Conservation (phyloP, 1,140 invertebrate genomes). For the Drosophila kohkoa region DNA sequence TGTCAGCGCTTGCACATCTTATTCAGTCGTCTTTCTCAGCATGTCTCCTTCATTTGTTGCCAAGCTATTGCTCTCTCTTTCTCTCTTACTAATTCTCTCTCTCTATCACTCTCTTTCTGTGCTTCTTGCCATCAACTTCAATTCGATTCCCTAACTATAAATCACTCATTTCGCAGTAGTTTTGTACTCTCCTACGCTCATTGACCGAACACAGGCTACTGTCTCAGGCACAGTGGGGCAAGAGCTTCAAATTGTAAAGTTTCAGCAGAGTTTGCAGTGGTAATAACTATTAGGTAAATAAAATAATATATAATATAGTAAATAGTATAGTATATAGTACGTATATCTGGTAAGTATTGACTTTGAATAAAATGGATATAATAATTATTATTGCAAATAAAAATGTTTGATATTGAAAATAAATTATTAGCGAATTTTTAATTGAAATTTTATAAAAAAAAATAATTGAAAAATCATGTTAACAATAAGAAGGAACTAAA, state of each 20-base stretch:
- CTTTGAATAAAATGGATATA: no score
- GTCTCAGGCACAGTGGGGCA: constrained; percentile 44
- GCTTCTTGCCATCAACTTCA: constrained; percentile 72
- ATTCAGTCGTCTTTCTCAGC: constrained; percentile 36
- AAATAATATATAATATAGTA: no score
- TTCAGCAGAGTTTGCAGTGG: no score
- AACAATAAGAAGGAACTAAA: no score
- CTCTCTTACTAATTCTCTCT: constrained; percentile 23
- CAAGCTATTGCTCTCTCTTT: constrained; percentile 11
- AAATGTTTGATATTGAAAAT: no score
- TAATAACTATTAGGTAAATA: no score
- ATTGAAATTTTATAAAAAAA: no score
- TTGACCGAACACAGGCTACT: constrained; percentile 41
- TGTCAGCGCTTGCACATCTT: constrained; percentile 62
- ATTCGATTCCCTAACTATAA: constrained; percentile 72
- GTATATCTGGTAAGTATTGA: no score
- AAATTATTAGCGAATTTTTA: no score
- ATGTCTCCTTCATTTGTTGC: constrained; percentile 16
- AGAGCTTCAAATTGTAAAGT: not conserved
- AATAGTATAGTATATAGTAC: no score
- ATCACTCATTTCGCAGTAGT: constrained; percentile 74
- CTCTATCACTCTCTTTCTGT: constrained; percentile 15
- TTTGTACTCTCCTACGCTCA: constrained; percentile 55
- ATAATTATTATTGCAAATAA: no score
- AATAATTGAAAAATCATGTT: no score